Evolutionary conservation across 2,888 invertebrate species (phyloP).

Genomic region (Eupeodes luniger): DNA sequence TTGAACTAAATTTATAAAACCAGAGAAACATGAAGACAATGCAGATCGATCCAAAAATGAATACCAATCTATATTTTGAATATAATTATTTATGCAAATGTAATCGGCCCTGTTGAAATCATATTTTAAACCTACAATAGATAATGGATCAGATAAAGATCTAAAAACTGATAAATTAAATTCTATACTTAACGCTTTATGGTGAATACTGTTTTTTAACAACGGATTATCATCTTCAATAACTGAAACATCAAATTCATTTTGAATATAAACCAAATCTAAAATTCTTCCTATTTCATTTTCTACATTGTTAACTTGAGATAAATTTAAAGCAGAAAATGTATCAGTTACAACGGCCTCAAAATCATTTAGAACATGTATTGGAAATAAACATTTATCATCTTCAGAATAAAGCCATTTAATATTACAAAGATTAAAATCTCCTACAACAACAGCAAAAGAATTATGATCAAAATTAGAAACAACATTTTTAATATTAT

Average conservation of each 20-base stretch:
- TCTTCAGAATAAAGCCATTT: no score
- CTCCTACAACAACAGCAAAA: not conserved
- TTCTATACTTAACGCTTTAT: no score
- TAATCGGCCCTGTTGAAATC: not conserved
- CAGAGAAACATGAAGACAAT: not conserved
- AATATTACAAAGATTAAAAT: slow-evolving; percentile 2
- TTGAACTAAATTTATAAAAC: not conserved
- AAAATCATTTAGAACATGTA: no score
- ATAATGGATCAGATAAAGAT: no score
- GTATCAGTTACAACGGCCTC: no score
- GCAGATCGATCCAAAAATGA: not conserved
- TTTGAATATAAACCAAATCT: slow-evolving; percentile 10
- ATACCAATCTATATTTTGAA: not conserved
- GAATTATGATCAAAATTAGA: not conserved
- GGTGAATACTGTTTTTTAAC: slow-evolving; percentile 1
- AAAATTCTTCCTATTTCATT: not conserved
- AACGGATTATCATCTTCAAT: slow-evolving; percentile 11
- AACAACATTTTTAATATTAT: not conserved
- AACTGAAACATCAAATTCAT: not conserved
- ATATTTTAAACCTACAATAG: not conserved
- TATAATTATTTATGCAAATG: not conserved
- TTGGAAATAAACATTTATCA: no score
- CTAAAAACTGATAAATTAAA: no score
- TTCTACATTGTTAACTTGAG: not conserved
- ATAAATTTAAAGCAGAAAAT: no score